A percentile compares a stretch with the other conserved stretches of the same genome.
Conservation (phyloP, 2,888 invertebrate species). For the Enoplolaimus lenunculus region DNA sequence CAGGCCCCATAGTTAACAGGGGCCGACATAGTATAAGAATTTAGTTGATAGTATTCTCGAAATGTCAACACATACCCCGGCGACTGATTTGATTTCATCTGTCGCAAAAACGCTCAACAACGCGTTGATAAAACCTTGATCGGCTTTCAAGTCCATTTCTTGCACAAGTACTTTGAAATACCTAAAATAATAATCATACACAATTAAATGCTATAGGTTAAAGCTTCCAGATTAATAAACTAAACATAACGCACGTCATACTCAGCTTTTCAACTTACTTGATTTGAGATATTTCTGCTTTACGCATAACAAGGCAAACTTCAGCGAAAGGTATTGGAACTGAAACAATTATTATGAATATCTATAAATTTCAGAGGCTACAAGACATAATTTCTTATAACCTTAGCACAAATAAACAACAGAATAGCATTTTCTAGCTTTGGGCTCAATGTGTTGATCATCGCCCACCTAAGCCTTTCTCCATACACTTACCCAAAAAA, state of each 20-base stretch:
- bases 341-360: conserved; percentile 38
- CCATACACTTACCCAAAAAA: too few species aligned
- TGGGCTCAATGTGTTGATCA: too few species aligned
- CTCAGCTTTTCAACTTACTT: conserved; percentile 53
- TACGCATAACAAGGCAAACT: conserved; percentile 73
- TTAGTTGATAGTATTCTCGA: too few species aligned
- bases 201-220: neutral
- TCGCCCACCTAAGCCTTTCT: too few species aligned
- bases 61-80: neutral
- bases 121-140: conserved; percentile 77
- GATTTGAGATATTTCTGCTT: conserved; percentile 76
- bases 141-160: conserved; percentile 88
- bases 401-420: too few species aligned
- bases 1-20: too few species aligned
- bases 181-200: conserved; percentile 33
- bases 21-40: too few species aligned
- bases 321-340: conserved; percentile 85
- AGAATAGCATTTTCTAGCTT: too few species aligned
- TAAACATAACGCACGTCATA: too few species aligned
- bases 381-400: conserved; percentile 5
- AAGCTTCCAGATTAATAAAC: too few species aligned
- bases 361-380: conserved; percentile 1
- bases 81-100: neutral
- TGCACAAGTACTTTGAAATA: conserved; percentile 86
- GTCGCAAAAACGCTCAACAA: conserved; percentile 58